These are phyloP conservation scores for Dromococcyx pavoninus DNA, from an alignment of 2,797 vertebrate species.

Conservation along the genomic window DNA sequence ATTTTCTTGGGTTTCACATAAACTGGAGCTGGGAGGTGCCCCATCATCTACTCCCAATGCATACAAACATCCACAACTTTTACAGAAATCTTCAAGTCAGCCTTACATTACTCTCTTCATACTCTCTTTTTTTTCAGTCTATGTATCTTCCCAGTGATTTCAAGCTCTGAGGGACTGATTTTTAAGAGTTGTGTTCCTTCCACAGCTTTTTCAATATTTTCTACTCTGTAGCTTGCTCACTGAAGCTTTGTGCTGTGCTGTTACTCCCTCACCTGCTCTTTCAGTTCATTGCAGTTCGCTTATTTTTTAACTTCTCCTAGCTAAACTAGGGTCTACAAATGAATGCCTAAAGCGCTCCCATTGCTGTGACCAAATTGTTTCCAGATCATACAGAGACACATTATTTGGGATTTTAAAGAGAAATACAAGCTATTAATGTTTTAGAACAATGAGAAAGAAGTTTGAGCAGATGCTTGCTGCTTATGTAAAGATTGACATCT, in stretches of 20 bases:
- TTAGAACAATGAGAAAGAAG: not conserved
- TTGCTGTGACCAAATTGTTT: not conserved
- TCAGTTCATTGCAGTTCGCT: constrained; percentile 58
- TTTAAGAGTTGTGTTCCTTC: not conserved
- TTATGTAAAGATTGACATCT: not conserved
- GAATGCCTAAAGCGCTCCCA: not conserved
- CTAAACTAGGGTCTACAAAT: not conserved
- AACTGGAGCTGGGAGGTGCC: not conserved
- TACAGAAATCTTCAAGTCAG: not conserved
- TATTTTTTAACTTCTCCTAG: not conserved
- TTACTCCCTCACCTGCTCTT: constrained; percentile 64
- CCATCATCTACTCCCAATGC: not conserved
- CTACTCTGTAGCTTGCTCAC: not conserved
- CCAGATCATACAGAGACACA: not conserved
- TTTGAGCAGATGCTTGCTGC: not conserved
- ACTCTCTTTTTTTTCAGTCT: not conserved
- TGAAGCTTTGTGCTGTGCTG: constrained; percentile 46
- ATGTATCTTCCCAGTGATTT: not conserved
- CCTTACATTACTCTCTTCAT: not conserved
- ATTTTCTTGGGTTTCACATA: not conserved
- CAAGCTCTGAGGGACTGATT: not conserved
- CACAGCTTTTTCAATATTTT: not conserved
- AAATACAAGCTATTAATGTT: not conserved
- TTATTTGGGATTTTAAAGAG: not conserved
- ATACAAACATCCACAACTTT: not conserved